Evolutionary conservation across 2,797 vertebrate genomes (phyloP).

Genomic region (Melanotaenia maccullochi): DNA sequence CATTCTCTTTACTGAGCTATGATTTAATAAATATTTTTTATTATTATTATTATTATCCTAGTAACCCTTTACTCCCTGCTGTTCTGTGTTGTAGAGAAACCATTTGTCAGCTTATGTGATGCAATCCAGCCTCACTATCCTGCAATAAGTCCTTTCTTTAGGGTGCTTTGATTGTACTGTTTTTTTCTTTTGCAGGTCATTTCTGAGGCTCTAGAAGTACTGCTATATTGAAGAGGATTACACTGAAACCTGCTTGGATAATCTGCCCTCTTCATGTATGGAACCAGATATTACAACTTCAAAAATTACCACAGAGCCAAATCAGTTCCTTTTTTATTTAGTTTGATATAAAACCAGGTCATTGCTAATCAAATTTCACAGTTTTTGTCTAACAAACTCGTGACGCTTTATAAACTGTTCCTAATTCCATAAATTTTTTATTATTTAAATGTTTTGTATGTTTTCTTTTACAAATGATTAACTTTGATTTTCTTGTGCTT

Average conservation of each 20-base stretch:
- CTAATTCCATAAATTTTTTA: background rate
- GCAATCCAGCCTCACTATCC: conserved; percentile 19
- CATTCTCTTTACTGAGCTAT: background rate
- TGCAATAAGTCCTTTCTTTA: conserved; percentile 12
- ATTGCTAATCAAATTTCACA: background rate
- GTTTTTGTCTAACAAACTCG: background rate
- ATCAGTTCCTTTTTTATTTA: background rate
- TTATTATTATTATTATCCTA: background rate
- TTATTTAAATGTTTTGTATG: background rate
- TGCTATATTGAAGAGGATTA: no score
- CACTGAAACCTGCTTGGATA: background rate
- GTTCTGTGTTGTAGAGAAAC: conserved; percentile 25
- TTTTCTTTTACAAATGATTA: background rate
- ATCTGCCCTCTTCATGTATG: background rate
- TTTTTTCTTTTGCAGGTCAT: background rate
- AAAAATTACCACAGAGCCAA: background rate
- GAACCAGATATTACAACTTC: background rate
- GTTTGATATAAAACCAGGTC: background rate
- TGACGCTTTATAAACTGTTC: background rate
- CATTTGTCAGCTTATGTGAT: conserved; percentile 18
- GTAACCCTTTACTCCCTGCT: background rate
- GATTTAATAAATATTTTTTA: background rate
- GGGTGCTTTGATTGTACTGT: background rate
- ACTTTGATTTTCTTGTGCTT: background rate
- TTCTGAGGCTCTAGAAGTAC: background rate